phyloP scores from a whole-genome alignment of 2,797 vertebrate genomes.

The Monodelphis domestica region DNA sequence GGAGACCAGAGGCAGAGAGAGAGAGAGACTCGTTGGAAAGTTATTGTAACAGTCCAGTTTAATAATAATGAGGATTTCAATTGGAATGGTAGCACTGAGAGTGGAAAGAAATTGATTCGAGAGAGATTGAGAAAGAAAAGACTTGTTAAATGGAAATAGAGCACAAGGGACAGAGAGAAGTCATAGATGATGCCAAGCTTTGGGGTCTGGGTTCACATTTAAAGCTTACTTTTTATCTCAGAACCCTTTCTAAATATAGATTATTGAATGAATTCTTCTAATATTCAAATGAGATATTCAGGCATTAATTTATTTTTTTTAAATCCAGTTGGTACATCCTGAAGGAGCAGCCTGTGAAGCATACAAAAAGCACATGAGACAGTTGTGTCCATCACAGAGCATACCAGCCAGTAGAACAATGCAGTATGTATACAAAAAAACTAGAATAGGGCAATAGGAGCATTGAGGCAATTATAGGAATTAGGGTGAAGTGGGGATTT shows the following conservation, averaged over 20 bases:
- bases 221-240: neutral
- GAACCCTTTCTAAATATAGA: neutral
- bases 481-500: too few species aligned
- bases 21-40: neutral
- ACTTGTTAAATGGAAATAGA: neutral
- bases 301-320: too few species aligned
- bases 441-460: too few species aligned
- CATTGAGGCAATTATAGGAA: too few species aligned
- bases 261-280: neutral
- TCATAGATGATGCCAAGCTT: neutral
- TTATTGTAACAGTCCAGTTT: neutral
- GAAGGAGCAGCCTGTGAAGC: too few species aligned
- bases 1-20: neutral
- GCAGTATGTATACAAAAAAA: too few species aligned
- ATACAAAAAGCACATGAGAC: too few species aligned
- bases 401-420: too few species aligned
- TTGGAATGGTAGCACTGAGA: neutral
- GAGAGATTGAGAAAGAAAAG: neutral
- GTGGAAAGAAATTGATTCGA: neutral
- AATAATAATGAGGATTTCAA: neutral
- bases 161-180: neutral
- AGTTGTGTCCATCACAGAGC: too few species aligned
- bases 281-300: neutral
- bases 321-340: too few species aligned
- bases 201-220: neutral